Conservation (phyloP, 2,797 vertebrate species). For the Sebastes itinus region DNA sequence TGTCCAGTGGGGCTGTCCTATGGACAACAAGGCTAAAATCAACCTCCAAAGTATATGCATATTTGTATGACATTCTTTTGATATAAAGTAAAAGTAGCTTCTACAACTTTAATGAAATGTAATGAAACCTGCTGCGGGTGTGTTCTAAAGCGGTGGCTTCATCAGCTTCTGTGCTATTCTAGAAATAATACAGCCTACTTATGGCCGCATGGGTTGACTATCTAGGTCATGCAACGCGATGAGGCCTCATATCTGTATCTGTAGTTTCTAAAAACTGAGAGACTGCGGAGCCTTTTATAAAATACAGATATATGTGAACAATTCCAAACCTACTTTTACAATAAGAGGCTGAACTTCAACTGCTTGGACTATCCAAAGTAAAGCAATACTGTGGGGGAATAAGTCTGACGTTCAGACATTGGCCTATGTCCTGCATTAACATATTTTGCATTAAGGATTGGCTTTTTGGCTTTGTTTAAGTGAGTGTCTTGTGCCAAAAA, state of each 20-base stretch:
- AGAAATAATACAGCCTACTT: slow-evolving; percentile 46
- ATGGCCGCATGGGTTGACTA: slow-evolving; percentile 38
- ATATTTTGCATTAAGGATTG: not conserved
- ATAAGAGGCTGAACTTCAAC: not conserved
- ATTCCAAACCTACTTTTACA: not conserved
- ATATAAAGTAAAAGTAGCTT: not conserved
- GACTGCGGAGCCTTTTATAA: not conserved
- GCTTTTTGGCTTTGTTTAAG: not conserved
- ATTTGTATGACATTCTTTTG: not conserved
- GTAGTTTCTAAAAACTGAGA: not conserved
- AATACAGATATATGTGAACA: not conserved
- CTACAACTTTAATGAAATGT: not conserved
- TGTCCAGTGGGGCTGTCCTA: not conserved
- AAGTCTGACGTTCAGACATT: not conserved
- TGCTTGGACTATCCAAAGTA: not conserved
- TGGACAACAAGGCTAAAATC: not conserved
- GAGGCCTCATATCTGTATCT: slow-evolving; percentile 6
- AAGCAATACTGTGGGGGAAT: not conserved
- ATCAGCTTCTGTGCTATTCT: slow-evolving; percentile 23
- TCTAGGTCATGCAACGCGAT: slow-evolving; percentile 34
- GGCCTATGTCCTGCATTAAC: not conserved
- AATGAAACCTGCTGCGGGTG: not conserved
- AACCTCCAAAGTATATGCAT: no score
- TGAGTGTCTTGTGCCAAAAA: not conserved
- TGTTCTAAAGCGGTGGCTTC: not conserved